Evolutionary conservation across 2,888 invertebrate species (phyloP).

Genomic region (Pandemis corylana): DNA sequence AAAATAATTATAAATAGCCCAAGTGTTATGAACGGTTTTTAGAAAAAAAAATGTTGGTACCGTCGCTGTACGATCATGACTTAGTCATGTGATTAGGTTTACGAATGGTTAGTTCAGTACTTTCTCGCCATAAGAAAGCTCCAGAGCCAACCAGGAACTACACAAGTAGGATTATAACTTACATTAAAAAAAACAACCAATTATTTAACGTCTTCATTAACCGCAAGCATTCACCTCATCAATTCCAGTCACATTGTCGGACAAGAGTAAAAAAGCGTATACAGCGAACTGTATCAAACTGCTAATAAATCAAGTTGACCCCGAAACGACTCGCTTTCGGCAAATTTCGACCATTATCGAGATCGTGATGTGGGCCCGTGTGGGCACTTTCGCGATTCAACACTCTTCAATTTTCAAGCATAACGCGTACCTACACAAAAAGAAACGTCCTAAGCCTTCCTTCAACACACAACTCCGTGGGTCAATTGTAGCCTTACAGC

Average conservation of each 20-base stretch:
- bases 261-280: slow-evolving; percentile 44
- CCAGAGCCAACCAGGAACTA: neutral
- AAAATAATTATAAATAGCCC: no score
- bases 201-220: slow-evolving; percentile 49
- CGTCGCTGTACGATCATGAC: no score
- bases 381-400: slow-evolving; percentile 18
- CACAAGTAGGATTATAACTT: neutral
- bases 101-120: neutral
- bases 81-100: no score
- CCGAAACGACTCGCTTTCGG: slow-evolving; percentile 73
- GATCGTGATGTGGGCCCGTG: slow-evolving; percentile 29
- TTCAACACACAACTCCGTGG: no score
- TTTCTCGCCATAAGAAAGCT: neutral
- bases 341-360: slow-evolving; percentile 70
- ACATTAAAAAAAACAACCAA: slow-evolving; percentile 13
- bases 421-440: no score
- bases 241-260: slow-evolving; percentile 59
- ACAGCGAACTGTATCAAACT: slow-evolving; percentile 77
- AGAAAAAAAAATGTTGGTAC: no score
- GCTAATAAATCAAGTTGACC: slow-evolving; percentile 81
- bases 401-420: no score
- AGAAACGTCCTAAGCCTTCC: no score
- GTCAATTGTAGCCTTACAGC: no score
- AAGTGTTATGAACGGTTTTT: no score
- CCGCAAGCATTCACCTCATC: slow-evolving; percentile 52